Percentiles rank a stretch among this genome's conserved stretches.
Evolutionary conservation across 2,888 invertebrate species (phyloP).

Genomic region (Pelosia muscerda): DNA sequence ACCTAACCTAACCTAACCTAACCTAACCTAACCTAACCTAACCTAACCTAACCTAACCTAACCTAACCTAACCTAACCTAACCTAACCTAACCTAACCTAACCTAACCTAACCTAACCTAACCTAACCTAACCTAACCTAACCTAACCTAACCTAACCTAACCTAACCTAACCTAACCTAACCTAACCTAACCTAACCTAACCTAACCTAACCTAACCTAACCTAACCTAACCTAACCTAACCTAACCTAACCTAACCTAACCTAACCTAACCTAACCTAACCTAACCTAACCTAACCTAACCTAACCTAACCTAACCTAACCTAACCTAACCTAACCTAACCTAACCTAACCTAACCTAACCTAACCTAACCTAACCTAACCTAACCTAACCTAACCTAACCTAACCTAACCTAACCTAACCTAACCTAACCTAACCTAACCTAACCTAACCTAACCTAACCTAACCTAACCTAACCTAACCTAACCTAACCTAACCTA

Average conservation of each 20-base stretch:
- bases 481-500: conserved; percentile 17
- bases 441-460: conserved; percentile 21
- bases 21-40: conserved; percentile 41
- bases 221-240: conserved; percentile 21
- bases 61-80: conserved; percentile 39
- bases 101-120: conserved; percentile 18
- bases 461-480: conserved; percentile 21
- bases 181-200: conserved; percentile 36
- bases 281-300: conserved; percentile 24
- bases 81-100: conserved; percentile 25
- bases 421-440: conserved; percentile 21
- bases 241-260: conserved; percentile 30
- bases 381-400: conserved; percentile 28
- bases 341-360: conserved; percentile 30
- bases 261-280: conserved; percentile 20
- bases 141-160: conserved; percentile 41
- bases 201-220: conserved; percentile 23
- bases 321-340: conserved; percentile 29
- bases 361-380: conserved; percentile 24
- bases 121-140: conserved; percentile 16
- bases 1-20: conserved; percentile 35
- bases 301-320: conserved; percentile 15
- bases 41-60: conserved; percentile 37
- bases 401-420: conserved; percentile 22
- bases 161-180: conserved; percentile 25